Evolutionary conservation across 1,140 invertebrate species (phyloP).

Genomic region (Panulirus ornatus): DNA sequence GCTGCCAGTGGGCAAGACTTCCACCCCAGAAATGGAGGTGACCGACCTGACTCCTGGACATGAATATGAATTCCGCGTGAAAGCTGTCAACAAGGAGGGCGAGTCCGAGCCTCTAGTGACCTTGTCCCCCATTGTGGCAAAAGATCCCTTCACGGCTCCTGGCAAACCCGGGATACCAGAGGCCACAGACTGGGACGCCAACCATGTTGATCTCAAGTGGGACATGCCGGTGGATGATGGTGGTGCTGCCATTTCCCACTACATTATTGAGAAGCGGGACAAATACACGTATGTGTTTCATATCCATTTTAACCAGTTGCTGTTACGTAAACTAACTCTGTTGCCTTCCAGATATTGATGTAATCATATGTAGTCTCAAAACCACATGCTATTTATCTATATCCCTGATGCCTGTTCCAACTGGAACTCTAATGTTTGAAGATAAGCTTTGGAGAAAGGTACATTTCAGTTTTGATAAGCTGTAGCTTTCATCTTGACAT

Average conservation of each 20-base stretch:
- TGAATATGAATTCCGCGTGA: slow-evolving; percentile 98
- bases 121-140: slow-evolving; percentile 92
- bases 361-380: background rate
- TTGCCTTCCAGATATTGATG: too few relatives aligned
- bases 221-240: slow-evolving; percentile 86
- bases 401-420: too few relatives aligned
- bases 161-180: slow-evolving; percentile 91
- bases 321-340: too few relatives aligned
- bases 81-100: slow-evolving; percentile 97
- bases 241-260: slow-evolving; percentile 94
- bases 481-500: too few relatives aligned
- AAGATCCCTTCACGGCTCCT: slow-evolving; percentile 97
- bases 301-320: too few relatives aligned
- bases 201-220: slow-evolving; percentile 93
- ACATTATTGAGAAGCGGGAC: slow-evolving; percentile 97
- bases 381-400: too few relatives aligned
- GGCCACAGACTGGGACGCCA: slow-evolving; percentile 94
- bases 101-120: slow-evolving; percentile 98
- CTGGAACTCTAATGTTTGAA: too few relatives aligned
- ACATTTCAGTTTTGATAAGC: too few relatives aligned
- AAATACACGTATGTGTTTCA: slow-evolving; percentile 85
- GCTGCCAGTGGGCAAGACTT: slow-evolving; percentile 90
- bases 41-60: slow-evolving; percentile 93
- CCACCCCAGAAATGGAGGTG: slow-evolving; percentile 91
- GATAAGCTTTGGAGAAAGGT: too few relatives aligned